phyloP scores from a whole-genome alignment of 2,113 vertebrate species.

The Vidua macroura region DNA sequence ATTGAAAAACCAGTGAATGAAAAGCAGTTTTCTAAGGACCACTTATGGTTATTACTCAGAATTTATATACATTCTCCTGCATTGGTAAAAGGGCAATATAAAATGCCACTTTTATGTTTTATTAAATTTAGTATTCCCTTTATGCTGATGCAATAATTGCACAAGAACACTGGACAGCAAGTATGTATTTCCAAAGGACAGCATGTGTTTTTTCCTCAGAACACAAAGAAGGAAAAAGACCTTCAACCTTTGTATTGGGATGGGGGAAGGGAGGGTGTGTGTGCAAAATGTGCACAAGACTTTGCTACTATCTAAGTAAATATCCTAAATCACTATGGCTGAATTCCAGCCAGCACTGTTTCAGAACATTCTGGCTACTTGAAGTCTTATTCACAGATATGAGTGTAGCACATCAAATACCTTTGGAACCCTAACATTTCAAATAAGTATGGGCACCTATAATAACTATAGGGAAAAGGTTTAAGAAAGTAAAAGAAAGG shows the following conservation, averaged over 20 bases:
- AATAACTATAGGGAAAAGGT: neutral
- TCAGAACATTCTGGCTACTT: neutral
- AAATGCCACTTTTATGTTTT: neutral
- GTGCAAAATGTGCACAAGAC: neutral
- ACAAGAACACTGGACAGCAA: neutral
- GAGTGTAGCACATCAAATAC: neutral
- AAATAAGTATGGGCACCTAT: neutral
- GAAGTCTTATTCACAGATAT: neutral
- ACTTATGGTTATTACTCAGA: neutral
- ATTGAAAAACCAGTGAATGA: neutral
- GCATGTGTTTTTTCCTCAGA: rapidly evolving
- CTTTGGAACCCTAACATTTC: neutral
- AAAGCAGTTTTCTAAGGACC: neutral
- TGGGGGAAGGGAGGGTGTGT: neutral
- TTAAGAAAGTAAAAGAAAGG: neutral
- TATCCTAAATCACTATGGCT: neutral
- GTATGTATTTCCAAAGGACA: neutral
- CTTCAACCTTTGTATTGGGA: neutral
- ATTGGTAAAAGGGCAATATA: neutral
- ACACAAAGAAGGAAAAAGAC: neutral
- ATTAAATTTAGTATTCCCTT: neutral
- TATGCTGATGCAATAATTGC: neutral
- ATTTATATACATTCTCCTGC: neutral
- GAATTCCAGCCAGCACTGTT: neutral
- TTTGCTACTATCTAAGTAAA: neutral